Percentiles rank a stretch among this genome's conserved stretches.
Conservation (phyloP, 2,113 vertebrate genomes). For the Nettapus auritus region DNA sequence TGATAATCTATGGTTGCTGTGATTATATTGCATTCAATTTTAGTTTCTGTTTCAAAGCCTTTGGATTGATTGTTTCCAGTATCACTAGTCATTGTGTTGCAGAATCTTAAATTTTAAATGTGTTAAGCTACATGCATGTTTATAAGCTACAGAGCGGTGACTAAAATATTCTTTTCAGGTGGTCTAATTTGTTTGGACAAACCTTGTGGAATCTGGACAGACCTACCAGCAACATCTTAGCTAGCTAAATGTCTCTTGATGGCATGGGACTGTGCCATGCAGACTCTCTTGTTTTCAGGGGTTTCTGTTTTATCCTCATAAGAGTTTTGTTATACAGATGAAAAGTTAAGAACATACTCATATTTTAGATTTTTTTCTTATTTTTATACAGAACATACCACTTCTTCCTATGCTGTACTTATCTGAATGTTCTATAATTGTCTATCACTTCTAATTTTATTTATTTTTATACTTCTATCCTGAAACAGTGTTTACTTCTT, state of each 20-base stretch:
- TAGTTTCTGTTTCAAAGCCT: conserved; percentile 1
- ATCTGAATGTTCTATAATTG: not conserved
- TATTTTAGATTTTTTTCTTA: not conserved
- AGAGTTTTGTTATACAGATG: not conserved
- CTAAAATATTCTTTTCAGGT: not conserved
- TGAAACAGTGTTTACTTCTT: not conserved
- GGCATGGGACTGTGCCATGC: not conserved
- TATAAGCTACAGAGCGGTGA: not conserved
- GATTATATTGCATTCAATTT: not conserved
- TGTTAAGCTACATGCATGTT: not conserved
- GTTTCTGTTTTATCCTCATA: not conserved
- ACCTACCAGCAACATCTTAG: not conserved
- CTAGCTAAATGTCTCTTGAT: not conserved
- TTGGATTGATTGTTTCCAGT: not conserved
- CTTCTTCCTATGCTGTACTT: not conserved
- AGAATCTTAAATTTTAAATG: not conserved
- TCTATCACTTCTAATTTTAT: not conserved
- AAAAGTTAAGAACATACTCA: not conserved
- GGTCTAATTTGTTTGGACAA: not conserved
- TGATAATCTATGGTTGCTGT: not conserved
- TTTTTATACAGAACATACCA: not conserved
- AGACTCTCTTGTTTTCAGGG: not conserved
- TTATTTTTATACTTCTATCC: not conserved
- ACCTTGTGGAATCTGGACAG: not conserved
- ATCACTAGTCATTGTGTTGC: not conserved